Evolutionary conservation across 2,797 vertebrate species (phyloP).

Genomic region (Semotilus atromaculatus): DNA sequence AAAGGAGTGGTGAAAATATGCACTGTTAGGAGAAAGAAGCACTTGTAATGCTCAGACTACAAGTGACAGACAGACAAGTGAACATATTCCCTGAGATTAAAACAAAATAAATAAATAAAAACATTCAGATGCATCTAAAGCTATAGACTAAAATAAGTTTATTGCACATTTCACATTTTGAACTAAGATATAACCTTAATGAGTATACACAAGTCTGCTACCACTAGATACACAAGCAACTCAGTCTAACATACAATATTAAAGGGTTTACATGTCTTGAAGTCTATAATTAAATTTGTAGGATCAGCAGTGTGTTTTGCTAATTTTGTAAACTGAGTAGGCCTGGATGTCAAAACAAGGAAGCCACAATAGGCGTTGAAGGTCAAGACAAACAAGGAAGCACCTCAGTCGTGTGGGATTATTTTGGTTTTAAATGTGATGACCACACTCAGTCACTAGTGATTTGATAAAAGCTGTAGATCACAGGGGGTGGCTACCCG

Average conservation of each 20-base stretch:
- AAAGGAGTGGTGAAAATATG: neutral
- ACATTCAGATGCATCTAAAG: neutral
- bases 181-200: neutral
- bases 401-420: neutral
- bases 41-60: neutral
- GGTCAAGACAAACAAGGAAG: slow-evolving; percentile 9
- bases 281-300: slow-evolving; percentile 5
- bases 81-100: neutral
- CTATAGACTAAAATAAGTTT: neutral
- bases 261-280: neutral
- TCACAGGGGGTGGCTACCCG: neutral
- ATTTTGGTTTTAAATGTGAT: neutral
- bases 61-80: too few relatives aligned
- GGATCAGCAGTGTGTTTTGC: neutral
- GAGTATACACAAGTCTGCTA: neutral
- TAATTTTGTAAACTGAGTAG: neutral
- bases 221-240: neutral
- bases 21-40: neutral
- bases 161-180: neutral
- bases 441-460: neutral
- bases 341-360: neutral
- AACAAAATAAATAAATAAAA: neutral
- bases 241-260: neutral
- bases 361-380: neutral
- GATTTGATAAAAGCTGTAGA: neutral